Evolutionary conservation across 2,888 invertebrate genomes (phyloP).

Genomic region (Diplazon laetatorius): DNA sequence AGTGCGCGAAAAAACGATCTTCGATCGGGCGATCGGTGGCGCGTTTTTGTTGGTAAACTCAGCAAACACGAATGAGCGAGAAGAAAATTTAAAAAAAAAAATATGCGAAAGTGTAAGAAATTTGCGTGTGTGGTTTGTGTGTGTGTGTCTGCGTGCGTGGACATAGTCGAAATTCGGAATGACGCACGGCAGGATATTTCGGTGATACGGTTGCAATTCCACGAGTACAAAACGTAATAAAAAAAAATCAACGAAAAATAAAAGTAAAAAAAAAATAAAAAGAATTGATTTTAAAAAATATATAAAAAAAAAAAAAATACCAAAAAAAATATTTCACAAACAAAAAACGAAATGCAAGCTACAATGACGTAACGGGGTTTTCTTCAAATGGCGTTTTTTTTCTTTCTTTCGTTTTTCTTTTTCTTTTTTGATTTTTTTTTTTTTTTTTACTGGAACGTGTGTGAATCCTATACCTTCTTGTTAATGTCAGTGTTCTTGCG

Average conservation of each 20-base stretch:
- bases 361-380: constrained; percentile 79
- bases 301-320: constrained; percentile 67
- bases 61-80: constrained; percentile 17
- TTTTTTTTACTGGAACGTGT: constrained; percentile 77
- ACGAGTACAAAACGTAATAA: constrained; percentile 55
- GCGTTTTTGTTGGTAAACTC: constrained; percentile 40
- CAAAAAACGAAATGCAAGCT: constrained; percentile 78
- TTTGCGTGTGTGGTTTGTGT: neutral
- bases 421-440: constrained; percentile 18
- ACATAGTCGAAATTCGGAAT: constrained; percentile 32
- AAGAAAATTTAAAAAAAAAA: neutral
- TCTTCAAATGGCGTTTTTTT: constrained; percentile 69
- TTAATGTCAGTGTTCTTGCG: constrained; percentile 82
- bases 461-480: constrained; percentile 82
- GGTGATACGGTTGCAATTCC: constrained; percentile 60
- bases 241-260: constrained; percentile 19
- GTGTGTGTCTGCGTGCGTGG: neutral
- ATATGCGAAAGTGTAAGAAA: neutral
- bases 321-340: no score
- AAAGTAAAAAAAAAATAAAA: constrained; percentile 58
- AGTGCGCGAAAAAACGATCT: constrained; percentile 36
- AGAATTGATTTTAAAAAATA: constrained; percentile 66
- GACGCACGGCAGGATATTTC: constrained; percentile 28
- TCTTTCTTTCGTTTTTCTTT: neutral
- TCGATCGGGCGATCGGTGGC: constrained; percentile 33